Conservation (phyloP, 2,888 invertebrate species). For the Hybos culiciformis region DNA sequence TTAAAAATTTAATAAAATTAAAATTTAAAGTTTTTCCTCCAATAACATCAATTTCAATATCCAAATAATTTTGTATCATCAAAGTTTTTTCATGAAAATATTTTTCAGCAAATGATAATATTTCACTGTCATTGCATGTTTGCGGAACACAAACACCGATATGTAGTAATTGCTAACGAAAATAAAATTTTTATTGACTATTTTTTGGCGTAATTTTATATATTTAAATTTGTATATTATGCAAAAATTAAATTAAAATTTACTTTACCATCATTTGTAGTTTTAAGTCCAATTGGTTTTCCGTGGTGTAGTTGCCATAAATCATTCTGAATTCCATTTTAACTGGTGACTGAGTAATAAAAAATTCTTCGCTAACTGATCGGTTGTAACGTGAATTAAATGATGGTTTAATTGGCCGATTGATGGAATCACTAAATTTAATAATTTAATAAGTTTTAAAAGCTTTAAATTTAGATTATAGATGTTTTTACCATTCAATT, state of each 20-base stretch:
- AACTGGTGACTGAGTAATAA: not conserved
- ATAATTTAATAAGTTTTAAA: too few species aligned
- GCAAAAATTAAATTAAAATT: not conserved
- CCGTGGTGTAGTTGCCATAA: conserved; percentile 6
- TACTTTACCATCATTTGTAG: conserved; percentile 1
- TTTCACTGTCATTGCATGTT: conserved; percentile 1
- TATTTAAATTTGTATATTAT: not conserved
- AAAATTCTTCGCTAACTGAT: not conserved
- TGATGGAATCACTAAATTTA: not conserved
- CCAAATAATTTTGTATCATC: not conserved
- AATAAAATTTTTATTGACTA: not conserved
- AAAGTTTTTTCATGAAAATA: conserved; percentile 2
- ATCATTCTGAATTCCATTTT: conserved; percentile 4
- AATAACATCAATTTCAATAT: conserved; percentile 1
- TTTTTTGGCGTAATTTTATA: not conserved
- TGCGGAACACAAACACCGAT: conserved; percentile 8
- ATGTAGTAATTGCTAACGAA: conserved; percentile 4
- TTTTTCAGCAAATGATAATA: conserved; percentile 1
- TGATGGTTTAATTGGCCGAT: not conserved
- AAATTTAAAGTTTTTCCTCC: not conserved
- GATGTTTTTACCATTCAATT: too few species aligned
- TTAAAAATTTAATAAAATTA: not conserved
- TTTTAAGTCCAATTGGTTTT: conserved; percentile 1
- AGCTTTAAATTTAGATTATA: too few species aligned
- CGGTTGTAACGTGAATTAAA: not conserved